phyloP scores from a whole-genome alignment of 2,888 invertebrate species.

The Drosophila mercatorum region DNA sequence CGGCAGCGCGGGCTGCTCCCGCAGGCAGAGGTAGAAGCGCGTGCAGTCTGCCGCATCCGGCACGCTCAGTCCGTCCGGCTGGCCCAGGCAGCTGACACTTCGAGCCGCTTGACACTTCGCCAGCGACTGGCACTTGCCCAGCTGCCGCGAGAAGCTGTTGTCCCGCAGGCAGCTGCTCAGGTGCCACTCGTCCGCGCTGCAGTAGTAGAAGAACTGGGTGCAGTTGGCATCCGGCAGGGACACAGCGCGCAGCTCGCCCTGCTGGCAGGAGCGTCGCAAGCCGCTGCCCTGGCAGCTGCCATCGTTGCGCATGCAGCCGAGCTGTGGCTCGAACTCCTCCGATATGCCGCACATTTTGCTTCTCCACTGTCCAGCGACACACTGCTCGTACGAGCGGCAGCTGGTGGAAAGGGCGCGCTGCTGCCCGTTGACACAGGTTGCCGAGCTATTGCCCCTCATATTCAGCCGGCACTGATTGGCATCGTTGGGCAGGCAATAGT shows the following conservation, averaged over 20 bases:
- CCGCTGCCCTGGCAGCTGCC: slow-evolving; percentile 76
- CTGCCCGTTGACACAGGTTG: slow-evolving; percentile 34
- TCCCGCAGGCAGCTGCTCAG: slow-evolving; percentile 72
- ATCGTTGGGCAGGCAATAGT: slow-evolving; percentile 76
- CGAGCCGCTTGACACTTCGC: slow-evolving; percentile 43
- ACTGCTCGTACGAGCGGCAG: slow-evolving; percentile 64
- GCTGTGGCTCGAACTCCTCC: slow-evolving; percentile 56
- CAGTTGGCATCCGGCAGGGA: slow-evolving; percentile 56
- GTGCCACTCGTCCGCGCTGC: slow-evolving; percentile 70
- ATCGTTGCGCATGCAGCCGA: slow-evolving; percentile 54
- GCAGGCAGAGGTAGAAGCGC: slow-evolving; percentile 73
- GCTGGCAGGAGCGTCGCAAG: slow-evolving; percentile 63
- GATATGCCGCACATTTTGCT: slow-evolving; percentile 24
- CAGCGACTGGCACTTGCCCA: slow-evolving; percentile 55
- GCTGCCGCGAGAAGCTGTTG: slow-evolving; percentile 52
- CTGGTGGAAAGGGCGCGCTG: slow-evolving; percentile 38
- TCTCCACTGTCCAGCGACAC: slow-evolving; percentile 37
- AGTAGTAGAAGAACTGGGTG: slow-evolving; percentile 75
- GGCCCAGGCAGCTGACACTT: slow-evolving; percentile 51
- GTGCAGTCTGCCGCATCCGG: slow-evolving; percentile 71
- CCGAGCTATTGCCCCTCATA: neutral
- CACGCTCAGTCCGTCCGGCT: slow-evolving; percentile 62
- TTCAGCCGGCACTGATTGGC: slow-evolving; percentile 50
- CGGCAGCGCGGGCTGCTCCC: slow-evolving; percentile 32
- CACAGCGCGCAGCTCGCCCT: slow-evolving; percentile 51